Evolutionary conservation across 2,888 invertebrate species (phyloP), one percentile per base, ranked within the genome.

Genomic region (Cynaeus angustus): DNA sequence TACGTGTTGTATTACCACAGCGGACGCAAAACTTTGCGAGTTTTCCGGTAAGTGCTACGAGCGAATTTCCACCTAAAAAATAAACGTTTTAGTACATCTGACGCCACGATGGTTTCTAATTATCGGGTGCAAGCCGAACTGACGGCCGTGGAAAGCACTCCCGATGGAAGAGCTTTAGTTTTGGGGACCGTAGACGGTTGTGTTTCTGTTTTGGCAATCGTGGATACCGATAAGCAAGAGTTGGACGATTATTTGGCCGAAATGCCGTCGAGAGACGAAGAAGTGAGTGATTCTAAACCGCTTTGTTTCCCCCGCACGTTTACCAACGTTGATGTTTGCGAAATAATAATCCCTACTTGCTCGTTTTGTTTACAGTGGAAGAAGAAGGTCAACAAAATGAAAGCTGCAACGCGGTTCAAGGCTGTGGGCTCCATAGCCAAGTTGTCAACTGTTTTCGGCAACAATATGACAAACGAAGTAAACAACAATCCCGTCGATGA

Each of bases 1-100:
- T 98, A 99, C 79, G 98, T 98, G 1, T 89, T 98, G 55, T 99
- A 99, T 82, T 99, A 99, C 81, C 98, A 99, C 83, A 95, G 97
- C 75, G 98, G 98, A 0, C 91, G 94, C 78, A 96, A 97, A 85
- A 98, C 98, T 0, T 88, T 99, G 62, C 88, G 98, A 69, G 94
- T 98, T 0, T 98, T 98, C 84, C 91, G 95, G 91, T 92, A 83
- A 53, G 30, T 43, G 12, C 13, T 8, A 68, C 26, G 12, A 12
- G 7, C 41, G n/a, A 41, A 10, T 41, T 41, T 2, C 7, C 6
- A 1, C 1, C 1, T 33, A 4, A 33, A 33, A 33, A 33, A 7
- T 9, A 12, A 14, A 14, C 4, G 9, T 77, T 78, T 74, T 82
- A 93, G 96, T 77, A 93, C 96, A 8, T 85, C 89, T 0, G 98